Base-by-base conservation (phyloP, 1,140 invertebrate species). In the Drosophila eugracilis region DNA sequence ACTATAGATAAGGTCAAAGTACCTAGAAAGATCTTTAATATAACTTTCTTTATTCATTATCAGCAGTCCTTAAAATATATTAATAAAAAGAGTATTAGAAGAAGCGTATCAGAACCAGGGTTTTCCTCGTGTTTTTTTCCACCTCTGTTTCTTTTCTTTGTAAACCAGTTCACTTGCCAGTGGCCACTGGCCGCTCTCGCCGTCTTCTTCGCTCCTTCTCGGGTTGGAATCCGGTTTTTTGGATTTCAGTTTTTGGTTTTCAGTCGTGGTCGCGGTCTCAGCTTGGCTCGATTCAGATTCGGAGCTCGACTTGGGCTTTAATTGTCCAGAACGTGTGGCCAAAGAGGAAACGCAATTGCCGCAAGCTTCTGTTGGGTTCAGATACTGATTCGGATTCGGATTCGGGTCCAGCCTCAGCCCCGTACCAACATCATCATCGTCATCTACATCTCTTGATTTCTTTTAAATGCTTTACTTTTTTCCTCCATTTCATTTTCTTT, bases 131-230 rank as follows among this genome's bases (percentile, higher is more conserved):
- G 10, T 36, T 58, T 67, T 54, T 69, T 75, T 48, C 30, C 21
- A 30, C 30, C 63, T 37, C 47, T 78, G 30, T 69, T 49, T 50
- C 69, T 74, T 66, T 78, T 69, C 59, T 70, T 54, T 63, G 86
- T 89, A 89, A 89, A 89, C 78, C 85, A 81, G 86, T 86, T 89
- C 86, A 89, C 86, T 83, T 89, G 72, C 84, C 83, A 89, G 80
- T 85, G 80, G 81, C 80, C 80, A 88, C 72, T 76, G 57, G 76
- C 71, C 63, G 50, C 48, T 50, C 71, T 60, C 19, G 49, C 44
- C 48, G 14, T 62, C 48, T 73, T 37, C 22, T 44, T 80, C 77
- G 69, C 75, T 74, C 77, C 42, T 72, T 63, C 55, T 71, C 71
- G 58, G 79, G 59, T 86, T 86, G 80, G 75, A 89, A 88, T 88